A percentile compares a stretch with the other conserved stretches of the same genome.
These are phyloP conservation scores for Fringilla coelebs DNA, from an alignment of 2,797 vertebrate genomes.

Conservation along the genomic window DNA sequence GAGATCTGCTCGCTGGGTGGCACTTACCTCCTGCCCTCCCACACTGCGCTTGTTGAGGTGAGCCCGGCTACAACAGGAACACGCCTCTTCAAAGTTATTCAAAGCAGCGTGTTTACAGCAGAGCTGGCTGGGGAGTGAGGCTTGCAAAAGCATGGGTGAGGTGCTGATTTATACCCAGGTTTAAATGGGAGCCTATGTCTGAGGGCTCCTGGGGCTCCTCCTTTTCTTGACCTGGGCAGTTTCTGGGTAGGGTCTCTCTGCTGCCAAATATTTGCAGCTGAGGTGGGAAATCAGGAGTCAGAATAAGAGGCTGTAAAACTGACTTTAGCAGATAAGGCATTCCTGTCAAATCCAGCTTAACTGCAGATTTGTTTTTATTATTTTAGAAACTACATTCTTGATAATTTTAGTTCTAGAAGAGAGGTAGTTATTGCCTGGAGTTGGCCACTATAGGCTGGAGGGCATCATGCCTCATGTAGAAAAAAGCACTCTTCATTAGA, in stretches of 20 bases:
- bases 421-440: not conserved
- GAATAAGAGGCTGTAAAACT: not conserved
- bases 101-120: not conserved
- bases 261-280: not conserved
- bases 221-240: not conserved
- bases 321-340: not conserved
- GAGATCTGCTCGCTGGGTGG: not conserved
- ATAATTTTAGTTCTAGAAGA: not conserved
- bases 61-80: not conserved
- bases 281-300: not conserved
- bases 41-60: not conserved
- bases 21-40: not conserved
- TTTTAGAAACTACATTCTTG: not conserved
- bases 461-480: not conserved
- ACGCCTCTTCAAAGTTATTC: not conserved
- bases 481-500: not conserved
- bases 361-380: not conserved
- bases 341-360: not conserved
- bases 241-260: not conserved
- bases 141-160: not conserved
- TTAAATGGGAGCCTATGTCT: not conserved
- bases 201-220: not conserved
- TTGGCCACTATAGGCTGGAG: not conserved
- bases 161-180: not conserved
- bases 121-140: not conserved